Conservation (phyloP, 2,888 invertebrate genomes). For the Drosophila diplacantha region DNA sequence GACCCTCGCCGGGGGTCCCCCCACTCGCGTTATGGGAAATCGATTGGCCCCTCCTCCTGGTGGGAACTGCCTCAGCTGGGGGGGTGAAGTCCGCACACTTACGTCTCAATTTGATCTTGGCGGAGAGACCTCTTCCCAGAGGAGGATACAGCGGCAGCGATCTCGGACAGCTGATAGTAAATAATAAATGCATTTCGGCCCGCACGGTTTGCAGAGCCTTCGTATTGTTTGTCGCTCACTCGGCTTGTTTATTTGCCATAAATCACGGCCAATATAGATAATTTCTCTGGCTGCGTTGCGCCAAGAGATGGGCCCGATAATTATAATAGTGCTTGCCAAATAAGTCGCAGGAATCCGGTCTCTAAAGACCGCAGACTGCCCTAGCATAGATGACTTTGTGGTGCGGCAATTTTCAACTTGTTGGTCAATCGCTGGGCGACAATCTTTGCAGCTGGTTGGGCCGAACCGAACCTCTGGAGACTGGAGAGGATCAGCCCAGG, state of each 20-base stretch:
- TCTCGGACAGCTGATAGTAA: neutral
- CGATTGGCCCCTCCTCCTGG: neutral
- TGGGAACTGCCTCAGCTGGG: no score
- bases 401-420: conserved; percentile 30
- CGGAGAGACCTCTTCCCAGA: no score
- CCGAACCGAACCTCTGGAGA: neutral
- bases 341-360: neutral
- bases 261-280: conserved; percentile 6
- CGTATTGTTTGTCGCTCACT: conserved; percentile 1
- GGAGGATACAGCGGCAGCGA: neutral
- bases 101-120: neutral
- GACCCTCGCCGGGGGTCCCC: no score
- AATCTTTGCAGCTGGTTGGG: conserved; percentile 22
- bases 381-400: neutral
- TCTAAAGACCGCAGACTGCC: neutral
- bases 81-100: no score
- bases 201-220: neutral
- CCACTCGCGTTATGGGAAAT: neutral
- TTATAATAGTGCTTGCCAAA: conserved; percentile 11
- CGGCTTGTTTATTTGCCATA: conserved; percentile 16
- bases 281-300: neutral
- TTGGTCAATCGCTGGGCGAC: conserved; percentile 15
- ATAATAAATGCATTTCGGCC: neutral
- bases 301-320: conserved; percentile 10
- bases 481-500: neutral